phyloP scores from a whole-genome alignment of 1,140 invertebrate species.

The Lerema accius region DNA sequence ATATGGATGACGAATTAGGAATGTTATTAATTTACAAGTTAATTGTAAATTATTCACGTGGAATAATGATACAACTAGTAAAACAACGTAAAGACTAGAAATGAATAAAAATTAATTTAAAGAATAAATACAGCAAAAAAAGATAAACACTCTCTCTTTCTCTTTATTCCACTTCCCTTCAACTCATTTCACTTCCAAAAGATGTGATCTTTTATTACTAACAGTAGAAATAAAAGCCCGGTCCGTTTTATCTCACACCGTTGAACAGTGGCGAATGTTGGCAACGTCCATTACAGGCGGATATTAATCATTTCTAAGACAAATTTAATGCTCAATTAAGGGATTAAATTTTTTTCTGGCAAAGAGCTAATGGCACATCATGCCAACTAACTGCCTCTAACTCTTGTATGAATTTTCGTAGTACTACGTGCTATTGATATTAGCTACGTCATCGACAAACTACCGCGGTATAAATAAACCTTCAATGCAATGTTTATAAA shows the following conservation, averaged over 20 bases:
- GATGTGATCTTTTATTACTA: constrained; percentile 18
- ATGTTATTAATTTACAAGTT: too few species aligned
- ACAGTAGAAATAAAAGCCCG: constrained; percentile 22
- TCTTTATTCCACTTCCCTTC: not conserved
- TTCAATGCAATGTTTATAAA: too few species aligned
- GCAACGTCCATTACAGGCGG: constrained; percentile 31
- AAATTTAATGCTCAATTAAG: constrained; percentile 37
- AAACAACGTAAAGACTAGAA: too few species aligned
- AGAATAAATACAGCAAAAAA: not conserved
- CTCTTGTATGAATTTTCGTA: not conserved
- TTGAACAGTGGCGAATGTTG: constrained; percentile 28
- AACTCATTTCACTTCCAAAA: constrained; percentile 3
- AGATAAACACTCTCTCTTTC: not conserved
- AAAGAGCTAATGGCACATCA: constrained; percentile 31
- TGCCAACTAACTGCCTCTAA: constrained; percentile 25
- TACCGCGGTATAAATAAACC: too few species aligned
- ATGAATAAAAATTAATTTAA: too few species aligned
- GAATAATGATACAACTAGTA: too few species aligned
- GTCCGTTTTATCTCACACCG: constrained; percentile 28
- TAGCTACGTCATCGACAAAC: not conserved
- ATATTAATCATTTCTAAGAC: constrained; percentile 34
- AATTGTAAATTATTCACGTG: too few species aligned
- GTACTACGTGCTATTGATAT: not conserved
- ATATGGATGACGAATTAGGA: too few species aligned
- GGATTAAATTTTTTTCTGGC: constrained; percentile 35